phyloP scores from a whole-genome alignment of 2,888 invertebrate species.

The Lypha dubia region DNA sequence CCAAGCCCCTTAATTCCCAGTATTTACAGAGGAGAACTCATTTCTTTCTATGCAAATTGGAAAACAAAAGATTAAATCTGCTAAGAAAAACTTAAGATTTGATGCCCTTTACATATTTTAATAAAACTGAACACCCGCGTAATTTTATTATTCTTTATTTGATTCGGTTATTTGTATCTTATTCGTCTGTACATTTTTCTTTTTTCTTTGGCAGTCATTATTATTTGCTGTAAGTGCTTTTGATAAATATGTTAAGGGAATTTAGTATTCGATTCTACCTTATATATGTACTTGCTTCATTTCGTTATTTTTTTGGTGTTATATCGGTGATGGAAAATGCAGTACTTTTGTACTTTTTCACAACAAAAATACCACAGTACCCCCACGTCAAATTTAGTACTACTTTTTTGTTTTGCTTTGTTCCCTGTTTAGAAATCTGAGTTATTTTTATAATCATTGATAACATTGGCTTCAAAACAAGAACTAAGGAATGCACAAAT shows the following conservation, averaged over 20 bases:
- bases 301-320: neutral
- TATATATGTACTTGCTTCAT: neutral
- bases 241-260: slow-evolving; percentile 69
- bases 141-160: slow-evolving; percentile 19
- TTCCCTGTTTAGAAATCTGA: no score
- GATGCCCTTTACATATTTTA: no score
- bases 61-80: neutral
- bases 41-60: neutral
- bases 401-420: no score
- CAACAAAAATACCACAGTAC: no score
- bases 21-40: slow-evolving; percentile 27
- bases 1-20: slow-evolving; percentile 55
- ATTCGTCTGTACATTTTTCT: slow-evolving; percentile 4
- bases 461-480: no score
- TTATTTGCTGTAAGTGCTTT: slow-evolving; percentile 59
- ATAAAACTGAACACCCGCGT: neutral
- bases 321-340: no score
- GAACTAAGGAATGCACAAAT: no score
- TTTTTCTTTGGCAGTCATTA: slow-evolving; percentile 19
- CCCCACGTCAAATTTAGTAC: no score
- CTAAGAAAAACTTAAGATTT: no score
- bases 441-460: no score
- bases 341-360: no score
- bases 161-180: neutral
- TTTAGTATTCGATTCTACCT: slow-evolving; percentile 56